Conservation (phyloP, 1,140 invertebrate genomes). For the Tetraneura akinire region DNA sequence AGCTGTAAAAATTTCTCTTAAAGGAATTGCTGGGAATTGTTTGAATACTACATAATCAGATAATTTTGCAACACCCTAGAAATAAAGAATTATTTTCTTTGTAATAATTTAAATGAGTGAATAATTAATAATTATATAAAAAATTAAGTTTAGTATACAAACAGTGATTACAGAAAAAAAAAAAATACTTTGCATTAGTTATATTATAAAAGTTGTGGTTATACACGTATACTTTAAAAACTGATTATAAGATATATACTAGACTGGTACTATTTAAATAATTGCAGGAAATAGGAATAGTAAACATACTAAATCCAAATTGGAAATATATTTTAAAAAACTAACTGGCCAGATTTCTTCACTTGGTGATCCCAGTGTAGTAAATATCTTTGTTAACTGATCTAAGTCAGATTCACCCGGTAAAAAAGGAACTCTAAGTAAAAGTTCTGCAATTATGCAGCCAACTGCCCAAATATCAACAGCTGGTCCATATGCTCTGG, state of each 20-base stretch:
- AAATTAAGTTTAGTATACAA: neutral
- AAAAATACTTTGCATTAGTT: too few relatives aligned
- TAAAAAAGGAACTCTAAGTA: slow-evolving; percentile 89
- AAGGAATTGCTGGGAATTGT: slow-evolving; percentile 75
- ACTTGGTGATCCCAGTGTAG: slow-evolving; percentile 86
- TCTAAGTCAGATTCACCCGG: slow-evolving; percentile 97
- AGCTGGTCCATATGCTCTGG: slow-evolving; percentile 89
- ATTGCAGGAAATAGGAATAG: too few relatives aligned
- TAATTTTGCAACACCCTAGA: slow-evolving; percentile 75
- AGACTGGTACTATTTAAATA: too few relatives aligned
- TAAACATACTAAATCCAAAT: too few relatives aligned
- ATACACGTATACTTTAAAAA: too few relatives aligned
- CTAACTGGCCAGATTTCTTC: slow-evolving; percentile 87
- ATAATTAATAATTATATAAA: neutral
- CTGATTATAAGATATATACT: too few relatives aligned
- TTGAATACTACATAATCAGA: slow-evolving; percentile 95
- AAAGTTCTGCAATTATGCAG: slow-evolving; percentile 94
- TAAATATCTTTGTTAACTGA: slow-evolving; percentile 93
- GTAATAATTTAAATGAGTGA: neutral
- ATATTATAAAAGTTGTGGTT: too few relatives aligned
- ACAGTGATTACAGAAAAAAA: too few relatives aligned
- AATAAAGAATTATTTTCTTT: neutral
- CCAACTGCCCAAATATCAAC: slow-evolving; percentile 99
- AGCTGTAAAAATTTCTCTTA: slow-evolving; percentile 94
- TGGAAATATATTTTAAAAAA: neutral